These are phyloP conservation scores for Gymnoscelis rufifasciata DNA, from an alignment of 2,888 invertebrate species.

Conservation along the genomic window DNA sequence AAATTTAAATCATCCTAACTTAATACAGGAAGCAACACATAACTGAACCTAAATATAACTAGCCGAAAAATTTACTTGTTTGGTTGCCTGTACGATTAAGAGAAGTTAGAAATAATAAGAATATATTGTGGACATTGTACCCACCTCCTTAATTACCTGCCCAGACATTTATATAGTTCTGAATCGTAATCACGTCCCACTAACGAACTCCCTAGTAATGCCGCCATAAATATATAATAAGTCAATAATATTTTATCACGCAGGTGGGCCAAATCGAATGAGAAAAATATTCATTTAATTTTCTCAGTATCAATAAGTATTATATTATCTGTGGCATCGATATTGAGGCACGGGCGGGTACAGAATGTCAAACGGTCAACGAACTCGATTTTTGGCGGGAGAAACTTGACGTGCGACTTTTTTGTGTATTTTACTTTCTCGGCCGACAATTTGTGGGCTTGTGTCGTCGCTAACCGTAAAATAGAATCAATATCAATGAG, in stretches of 20 bases:
- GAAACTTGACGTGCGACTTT: constrained; percentile 68
- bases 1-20: no score
- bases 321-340: constrained; percentile 20
- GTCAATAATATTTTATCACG: constrained; percentile 26
- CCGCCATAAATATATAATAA: constrained; percentile 2
- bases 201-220: no score
- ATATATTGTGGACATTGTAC: no score
- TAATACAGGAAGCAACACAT: no score
- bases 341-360: constrained; percentile 36
- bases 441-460: constrained; percentile 32
- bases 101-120: no score
- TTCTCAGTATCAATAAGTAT: constrained; percentile 26
- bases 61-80: no score
- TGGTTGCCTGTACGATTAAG: no score
- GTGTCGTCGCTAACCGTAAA: constrained; percentile 25
- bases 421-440: constrained; percentile 77
- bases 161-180: no score
- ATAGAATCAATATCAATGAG: constrained; percentile 28
- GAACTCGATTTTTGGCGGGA: constrained; percentile 73
- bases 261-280: constrained; percentile 27
- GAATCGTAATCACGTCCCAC: not conserved
- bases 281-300: constrained; percentile 26
- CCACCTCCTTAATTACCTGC: no score
- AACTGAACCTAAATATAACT: no score
- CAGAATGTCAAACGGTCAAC: constrained; percentile 74